A percentile compares a stretch with the other conserved stretches of the same genome.
Evolutionary conservation across 2,797 vertebrate genomes (phyloP).

Genomic region (Melanotaenia pygmaea): DNA sequence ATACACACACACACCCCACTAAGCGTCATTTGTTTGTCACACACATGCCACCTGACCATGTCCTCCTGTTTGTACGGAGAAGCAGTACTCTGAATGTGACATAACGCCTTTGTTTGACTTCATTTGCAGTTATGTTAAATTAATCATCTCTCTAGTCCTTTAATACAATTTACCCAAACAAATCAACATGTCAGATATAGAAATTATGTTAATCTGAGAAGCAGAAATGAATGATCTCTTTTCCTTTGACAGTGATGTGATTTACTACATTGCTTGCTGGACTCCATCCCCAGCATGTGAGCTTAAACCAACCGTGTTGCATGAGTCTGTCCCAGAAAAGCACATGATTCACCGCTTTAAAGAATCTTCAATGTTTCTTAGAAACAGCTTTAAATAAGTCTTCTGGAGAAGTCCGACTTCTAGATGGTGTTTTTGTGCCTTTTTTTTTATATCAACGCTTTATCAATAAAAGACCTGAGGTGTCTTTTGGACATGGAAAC

Average conservation of each 20-base stretch:
- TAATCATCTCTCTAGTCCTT: neutral
- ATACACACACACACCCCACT: neutral
- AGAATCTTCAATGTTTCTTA: neutral
- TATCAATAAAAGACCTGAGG: neutral
- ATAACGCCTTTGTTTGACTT: neutral
- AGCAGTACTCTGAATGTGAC: neutral
- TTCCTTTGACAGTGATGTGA: constrained; percentile 24
- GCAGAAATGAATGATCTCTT: neutral
- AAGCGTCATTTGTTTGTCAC: constrained; percentile 25
- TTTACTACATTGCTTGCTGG: constrained; percentile 31
- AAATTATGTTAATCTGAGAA: neutral
- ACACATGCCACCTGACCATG: constrained; percentile 22
- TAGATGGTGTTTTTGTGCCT: neutral
- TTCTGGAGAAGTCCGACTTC: neutral
- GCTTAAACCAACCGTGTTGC: constrained; percentile 8
- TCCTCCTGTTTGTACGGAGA: neutral
- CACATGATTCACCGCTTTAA: neutral
- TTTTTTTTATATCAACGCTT: neutral
- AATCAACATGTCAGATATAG: neutral
- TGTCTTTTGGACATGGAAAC: neutral
- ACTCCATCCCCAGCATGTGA: constrained; percentile 30
- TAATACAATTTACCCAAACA: neutral
- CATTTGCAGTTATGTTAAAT: neutral
- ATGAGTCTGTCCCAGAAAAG: constrained; percentile 2
- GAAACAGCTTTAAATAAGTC: no score